These are phyloP conservation scores for Dryas iulia DNA, from an alignment of 1,140 invertebrate genomes.

Conservation along the genomic window DNA sequence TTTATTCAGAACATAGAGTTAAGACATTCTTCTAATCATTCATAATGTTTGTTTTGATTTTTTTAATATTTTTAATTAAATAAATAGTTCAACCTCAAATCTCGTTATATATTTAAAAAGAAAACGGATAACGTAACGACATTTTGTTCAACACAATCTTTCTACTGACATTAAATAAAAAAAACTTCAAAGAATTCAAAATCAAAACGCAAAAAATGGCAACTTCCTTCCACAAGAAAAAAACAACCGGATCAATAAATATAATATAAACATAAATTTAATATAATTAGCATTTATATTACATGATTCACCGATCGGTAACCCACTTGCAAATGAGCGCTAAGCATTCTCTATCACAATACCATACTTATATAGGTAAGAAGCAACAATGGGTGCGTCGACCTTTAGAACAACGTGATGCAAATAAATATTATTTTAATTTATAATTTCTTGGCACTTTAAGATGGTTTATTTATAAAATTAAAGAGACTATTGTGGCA, in stretches of 20 bases:
- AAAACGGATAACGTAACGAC: too few relatives aligned
- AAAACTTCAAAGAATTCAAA: background rate
- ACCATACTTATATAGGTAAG: conserved; percentile 41
- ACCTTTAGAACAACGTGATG: conserved; percentile 58
- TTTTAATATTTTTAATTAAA: too few relatives aligned
- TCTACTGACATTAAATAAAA: too few relatives aligned
- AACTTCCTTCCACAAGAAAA: conserved; percentile 19
- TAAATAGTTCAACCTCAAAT: too few relatives aligned
- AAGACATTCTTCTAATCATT: too few relatives aligned
- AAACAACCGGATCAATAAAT: conserved; percentile 45
- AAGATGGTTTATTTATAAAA: too few relatives aligned
- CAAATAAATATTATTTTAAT: conserved; percentile 5
- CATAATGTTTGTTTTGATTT: too few relatives aligned
- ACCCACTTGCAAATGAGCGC: conserved; percentile 55
- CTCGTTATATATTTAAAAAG: too few relatives aligned
- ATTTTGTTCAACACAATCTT: too few relatives aligned
- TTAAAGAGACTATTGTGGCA: too few relatives aligned
- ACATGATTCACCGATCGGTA: conserved; percentile 45
- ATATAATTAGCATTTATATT: too few relatives aligned
- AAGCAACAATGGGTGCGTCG: conserved; percentile 55
- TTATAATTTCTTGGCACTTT: conserved; percentile 14
- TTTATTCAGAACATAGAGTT: too few relatives aligned
- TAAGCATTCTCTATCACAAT: conserved; percentile 52
- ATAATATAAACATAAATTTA: conserved; percentile 31
- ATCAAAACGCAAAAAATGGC: conserved; percentile 23